These are phyloP conservation scores for Nebria salina DNA, from an alignment of 2,888 invertebrate genomes.

Conservation along the genomic window DNA sequence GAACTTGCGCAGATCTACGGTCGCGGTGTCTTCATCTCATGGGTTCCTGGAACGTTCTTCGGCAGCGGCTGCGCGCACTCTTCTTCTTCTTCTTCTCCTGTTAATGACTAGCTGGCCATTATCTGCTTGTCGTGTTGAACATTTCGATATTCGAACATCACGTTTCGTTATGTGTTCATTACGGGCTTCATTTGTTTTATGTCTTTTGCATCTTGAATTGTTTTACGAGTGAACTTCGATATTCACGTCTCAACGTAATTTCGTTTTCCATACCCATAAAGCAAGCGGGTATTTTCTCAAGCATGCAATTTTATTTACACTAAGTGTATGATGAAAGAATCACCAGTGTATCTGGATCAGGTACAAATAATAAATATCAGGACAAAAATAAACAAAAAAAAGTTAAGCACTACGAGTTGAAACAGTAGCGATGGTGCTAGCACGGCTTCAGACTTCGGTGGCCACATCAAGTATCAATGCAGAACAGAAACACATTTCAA, in stretches of 20 bases:
- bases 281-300: background rate
- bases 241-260: too few species aligned
- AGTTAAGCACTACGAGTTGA: background rate
- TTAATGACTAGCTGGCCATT: slow-evolving; percentile 40
- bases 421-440: background rate
- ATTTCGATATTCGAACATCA: slow-evolving; percentile 43
- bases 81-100: background rate
- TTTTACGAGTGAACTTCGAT: too few species aligned
- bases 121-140: slow-evolving; percentile 41
- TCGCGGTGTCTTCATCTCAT: background rate
- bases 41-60: background rate
- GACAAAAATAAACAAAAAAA: background rate
- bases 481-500: slow-evolving; percentile 41
- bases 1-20: slow-evolving; percentile 19
- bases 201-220: too few species aligned
- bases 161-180: slow-evolving; percentile 46
- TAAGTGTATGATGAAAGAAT: background rate
- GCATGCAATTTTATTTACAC: background rate
- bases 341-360: background rate
- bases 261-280: too few species aligned
- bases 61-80: background rate
- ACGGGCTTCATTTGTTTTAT: background rate
- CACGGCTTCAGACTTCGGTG: slow-evolving; percentile 3
- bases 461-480: slow-evolving; percentile 25
- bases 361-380: background rate